Percentiles rank a stretch among this genome's conserved stretches.
Conservation (phyloP, 2,113 vertebrate species). For the Crotalus viridis region DNA sequence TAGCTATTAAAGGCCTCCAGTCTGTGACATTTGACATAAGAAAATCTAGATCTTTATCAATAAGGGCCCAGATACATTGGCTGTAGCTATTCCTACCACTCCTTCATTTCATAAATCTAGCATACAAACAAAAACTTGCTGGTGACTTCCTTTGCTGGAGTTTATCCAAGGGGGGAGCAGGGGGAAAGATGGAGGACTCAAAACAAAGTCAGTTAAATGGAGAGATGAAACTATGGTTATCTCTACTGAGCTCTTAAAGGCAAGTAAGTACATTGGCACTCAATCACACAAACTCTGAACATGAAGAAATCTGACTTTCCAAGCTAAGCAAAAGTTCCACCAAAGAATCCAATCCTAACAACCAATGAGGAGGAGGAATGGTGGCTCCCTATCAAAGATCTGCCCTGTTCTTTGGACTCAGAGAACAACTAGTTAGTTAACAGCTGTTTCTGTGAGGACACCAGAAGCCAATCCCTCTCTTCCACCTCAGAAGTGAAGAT, state of each 20-base stretch:
- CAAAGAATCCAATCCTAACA: not conserved
- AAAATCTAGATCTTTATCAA: not conserved
- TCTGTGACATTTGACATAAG: no score
- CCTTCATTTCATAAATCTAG: not conserved
- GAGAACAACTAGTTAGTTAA: not conserved
- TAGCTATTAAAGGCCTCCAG: not conserved
- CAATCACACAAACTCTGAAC: no score
- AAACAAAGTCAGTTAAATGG: not conserved
- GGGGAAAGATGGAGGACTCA: not conserved
- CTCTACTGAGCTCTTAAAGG: not conserved
- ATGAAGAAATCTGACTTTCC: not conserved
- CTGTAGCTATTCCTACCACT: not conserved
- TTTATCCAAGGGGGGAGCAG: not conserved
- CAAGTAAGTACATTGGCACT: not conserved
- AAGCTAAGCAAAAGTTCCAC: not conserved
- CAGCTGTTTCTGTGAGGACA: not conserved
- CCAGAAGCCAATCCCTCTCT: not conserved
- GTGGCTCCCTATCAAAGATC: no score
- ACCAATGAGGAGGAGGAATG: not conserved
- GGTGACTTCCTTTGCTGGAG: not conserved
- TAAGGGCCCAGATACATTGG: accelerated
- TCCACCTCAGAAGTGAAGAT: not conserved
- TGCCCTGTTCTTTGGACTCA: not conserved
- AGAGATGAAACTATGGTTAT: no score
- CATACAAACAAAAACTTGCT: no score